phyloP scores from a whole-genome alignment of 2,113 vertebrate species.

The Trichechus manatus region DNA sequence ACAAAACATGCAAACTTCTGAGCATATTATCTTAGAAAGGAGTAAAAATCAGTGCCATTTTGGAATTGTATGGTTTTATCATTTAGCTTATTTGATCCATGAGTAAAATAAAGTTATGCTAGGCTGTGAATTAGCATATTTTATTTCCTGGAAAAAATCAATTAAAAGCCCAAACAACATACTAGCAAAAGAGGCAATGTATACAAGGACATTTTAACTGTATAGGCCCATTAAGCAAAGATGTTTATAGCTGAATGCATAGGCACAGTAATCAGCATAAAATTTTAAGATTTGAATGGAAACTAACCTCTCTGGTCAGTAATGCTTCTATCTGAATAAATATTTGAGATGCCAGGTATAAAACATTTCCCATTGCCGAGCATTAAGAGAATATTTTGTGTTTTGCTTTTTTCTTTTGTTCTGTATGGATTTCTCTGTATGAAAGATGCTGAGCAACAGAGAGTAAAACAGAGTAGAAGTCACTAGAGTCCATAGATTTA shows the following conservation, averaged over 20 bases:
- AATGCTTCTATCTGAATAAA: neutral
- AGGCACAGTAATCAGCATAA: neutral
- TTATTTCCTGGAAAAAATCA: neutral
- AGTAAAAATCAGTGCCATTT: neutral
- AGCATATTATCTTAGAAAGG: neutral
- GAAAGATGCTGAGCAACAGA: neutral
- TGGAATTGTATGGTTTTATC: neutral
- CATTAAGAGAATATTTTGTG: neutral
- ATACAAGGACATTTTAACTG: neutral
- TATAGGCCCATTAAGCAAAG: neutral
- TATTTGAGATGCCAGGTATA: neutral
- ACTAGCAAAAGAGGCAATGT: neutral
- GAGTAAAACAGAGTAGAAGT: neutral
- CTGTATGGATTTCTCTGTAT: neutral
- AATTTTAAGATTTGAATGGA: neutral
- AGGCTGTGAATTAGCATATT: neutral
- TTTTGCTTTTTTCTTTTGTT: neutral
- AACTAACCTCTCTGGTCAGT: neutral
- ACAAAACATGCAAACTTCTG: neutral
- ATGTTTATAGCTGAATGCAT: neutral
- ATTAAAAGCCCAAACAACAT: neutral
- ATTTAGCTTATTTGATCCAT: neutral
- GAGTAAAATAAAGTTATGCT: neutral
- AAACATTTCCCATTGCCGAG: neutral
- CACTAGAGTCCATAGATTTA: neutral